Conservation (phyloP, 2,113 vertebrate species). For the Aix galericulata region DNA sequence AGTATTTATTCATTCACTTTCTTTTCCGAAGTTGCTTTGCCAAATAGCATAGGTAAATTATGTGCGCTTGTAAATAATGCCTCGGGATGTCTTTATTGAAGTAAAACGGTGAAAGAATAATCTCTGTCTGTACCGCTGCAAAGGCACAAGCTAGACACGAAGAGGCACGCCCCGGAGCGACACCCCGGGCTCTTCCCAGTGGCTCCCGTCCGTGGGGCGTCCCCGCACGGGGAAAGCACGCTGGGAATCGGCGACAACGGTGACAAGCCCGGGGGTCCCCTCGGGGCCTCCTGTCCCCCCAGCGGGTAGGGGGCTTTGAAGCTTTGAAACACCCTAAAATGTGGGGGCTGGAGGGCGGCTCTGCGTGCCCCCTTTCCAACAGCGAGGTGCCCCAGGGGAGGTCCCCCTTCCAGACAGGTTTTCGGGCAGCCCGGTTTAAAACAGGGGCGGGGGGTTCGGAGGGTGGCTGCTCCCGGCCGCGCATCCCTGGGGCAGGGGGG, state of each 20-base stretch:
- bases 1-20: slow-evolving; percentile 90
- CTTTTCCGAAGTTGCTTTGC: slow-evolving; percentile 84
- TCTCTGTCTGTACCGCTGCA: slow-evolving; percentile 27
- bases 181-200: neutral
- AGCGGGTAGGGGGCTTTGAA: neutral
- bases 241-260: neutral
- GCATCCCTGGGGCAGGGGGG: neutral
- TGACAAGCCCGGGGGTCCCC: neutral
- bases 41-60: slow-evolving; percentile 89
- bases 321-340: neutral
- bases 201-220: neutral
- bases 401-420: too few relatives aligned
- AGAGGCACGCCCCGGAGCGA: neutral
- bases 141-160: slow-evolving; percentile 32
- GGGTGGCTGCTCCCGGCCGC: neutral
- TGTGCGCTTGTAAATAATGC: slow-evolving; percentile 83
- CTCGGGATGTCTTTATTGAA: slow-evolving; percentile 81
- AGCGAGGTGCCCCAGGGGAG: neutral
- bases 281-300: neutral
- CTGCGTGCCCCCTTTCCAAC: fast-evolving
- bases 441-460: neutral
- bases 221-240: neutral
- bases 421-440: neutral
- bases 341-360: neutral
- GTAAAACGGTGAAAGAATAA: slow-evolving; percentile 63